These are phyloP conservation scores for Tinea trinotella DNA, from an alignment of 2,888 invertebrate genomes.

Conservation along the genomic window DNA sequence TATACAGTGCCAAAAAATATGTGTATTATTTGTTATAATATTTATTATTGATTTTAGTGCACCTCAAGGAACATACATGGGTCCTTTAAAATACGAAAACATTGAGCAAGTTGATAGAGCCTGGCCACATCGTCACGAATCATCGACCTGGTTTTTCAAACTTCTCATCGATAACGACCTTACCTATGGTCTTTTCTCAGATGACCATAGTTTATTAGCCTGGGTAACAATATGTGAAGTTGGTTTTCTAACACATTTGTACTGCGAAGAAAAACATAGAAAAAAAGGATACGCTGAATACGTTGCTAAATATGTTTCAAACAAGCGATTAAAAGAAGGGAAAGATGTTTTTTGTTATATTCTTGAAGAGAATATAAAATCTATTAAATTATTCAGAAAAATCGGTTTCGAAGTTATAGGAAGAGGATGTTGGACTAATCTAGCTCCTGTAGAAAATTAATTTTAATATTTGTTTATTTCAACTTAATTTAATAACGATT, in stretches of 20 bases:
- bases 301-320: conserved; percentile 36
- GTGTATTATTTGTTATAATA: no score
- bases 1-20: no score
- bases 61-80: conserved; percentile 29
- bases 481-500: no score
- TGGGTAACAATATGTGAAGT: conserved; percentile 42
- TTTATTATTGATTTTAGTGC: conserved; percentile 24
- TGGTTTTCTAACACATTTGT: conserved; percentile 41
- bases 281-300: conserved; percentile 41
- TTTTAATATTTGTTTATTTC: neutral
- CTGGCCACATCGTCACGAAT: conserved; percentile 40
- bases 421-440: conserved; percentile 25
- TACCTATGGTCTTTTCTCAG: conserved; percentile 37
- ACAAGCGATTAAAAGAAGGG: conserved; percentile 31
- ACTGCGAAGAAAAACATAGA: conserved; percentile 39
- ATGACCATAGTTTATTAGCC: conserved; percentile 29
- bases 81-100: conserved; percentile 31
- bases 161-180: conserved; percentile 35
- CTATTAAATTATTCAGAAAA: conserved; percentile 38
- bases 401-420: conserved; percentile 31
- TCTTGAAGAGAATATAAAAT: conserved; percentile 32
- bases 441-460: conserved; percentile 17
- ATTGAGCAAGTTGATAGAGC: conserved; percentile 32
- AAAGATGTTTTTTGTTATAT: conserved; percentile 36
- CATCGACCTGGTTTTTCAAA: conserved; percentile 34